Evolutionary conservation across 2,888 invertebrate genomes (phyloP).

Genomic region (Blastobasis lacticolella): DNA sequence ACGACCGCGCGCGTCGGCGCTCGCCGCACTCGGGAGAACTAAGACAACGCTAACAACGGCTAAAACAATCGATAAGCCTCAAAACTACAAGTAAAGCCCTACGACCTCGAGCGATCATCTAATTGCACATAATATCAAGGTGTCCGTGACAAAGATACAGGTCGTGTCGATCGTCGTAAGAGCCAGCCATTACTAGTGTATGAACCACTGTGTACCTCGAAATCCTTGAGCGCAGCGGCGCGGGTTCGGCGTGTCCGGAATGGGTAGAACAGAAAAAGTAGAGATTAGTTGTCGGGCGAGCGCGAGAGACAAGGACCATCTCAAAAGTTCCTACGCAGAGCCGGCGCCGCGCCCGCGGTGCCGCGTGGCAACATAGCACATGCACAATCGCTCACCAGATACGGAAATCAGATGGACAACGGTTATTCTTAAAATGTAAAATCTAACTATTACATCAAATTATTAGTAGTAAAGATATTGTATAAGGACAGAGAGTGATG

Average conservation of each 20-base stretch:
- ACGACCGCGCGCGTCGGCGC: constrained; percentile 67
- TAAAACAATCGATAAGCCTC: constrained; percentile 75
- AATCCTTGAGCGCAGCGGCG: constrained; percentile 84
- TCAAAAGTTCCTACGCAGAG: constrained; percentile 87
- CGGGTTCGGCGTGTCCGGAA: constrained; percentile 80
- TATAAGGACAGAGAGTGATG: constrained; percentile 44
- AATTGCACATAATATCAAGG: constrained; percentile 45
- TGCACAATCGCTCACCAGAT: constrained; percentile 42
- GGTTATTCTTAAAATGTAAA: constrained; percentile 50
- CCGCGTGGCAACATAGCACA: constrained; percentile 38
- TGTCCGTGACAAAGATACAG: constrained; percentile 56
- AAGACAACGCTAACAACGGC: constrained; percentile 74
- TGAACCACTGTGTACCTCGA: constrained; percentile 84
- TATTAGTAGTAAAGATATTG: constrained; percentile 53
- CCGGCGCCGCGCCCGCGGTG: constrained; percentile 18
- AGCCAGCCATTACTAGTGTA: constrained; percentile 69
- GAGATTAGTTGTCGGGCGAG: constrained; percentile 76
- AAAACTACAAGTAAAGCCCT: constrained; percentile 76
- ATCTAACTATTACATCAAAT: constrained; percentile 66
- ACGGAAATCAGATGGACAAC: constrained; percentile 53
- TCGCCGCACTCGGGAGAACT: constrained; percentile 71
- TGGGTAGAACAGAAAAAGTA: constrained; percentile 81
- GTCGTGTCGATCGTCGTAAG: constrained; percentile 63
- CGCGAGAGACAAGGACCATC: constrained; percentile 87
- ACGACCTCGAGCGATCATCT: constrained; percentile 70